Base-by-base conservation (phyloP, 1,140 invertebrate genomes). In the Carcinoscorpius rotundicauda region DNA sequence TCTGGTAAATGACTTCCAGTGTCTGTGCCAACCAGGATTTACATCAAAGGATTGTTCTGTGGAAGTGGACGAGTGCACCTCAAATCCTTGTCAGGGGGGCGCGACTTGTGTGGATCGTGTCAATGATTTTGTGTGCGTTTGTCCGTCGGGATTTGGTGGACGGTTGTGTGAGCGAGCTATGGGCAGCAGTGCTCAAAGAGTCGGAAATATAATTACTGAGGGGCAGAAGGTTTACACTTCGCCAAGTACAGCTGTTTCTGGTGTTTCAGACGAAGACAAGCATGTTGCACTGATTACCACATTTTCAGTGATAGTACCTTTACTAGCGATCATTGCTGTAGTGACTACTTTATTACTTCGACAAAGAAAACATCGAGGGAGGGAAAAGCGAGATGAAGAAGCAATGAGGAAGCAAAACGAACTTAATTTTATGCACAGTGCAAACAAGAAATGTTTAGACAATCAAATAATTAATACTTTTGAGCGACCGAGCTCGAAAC, bases 321-420 rank as follows among this genome's bases (percentile, higher is more conserved):
- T 64, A 29, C 29, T 29, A 29, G 29, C 29, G 29, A 76, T 87
- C 10, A 80, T 88, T 53, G 87, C 86, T 0, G 86, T 86, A 3
- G 82, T 85, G 9, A 86, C 85, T 3, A 85, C 93, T 49, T 82
- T 89, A 71, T 89, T 87, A 75, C 82, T 91, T 77, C 82, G 88
- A 55, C 86, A 88, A 74, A 81, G 86, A 9, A 86, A 88, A 63
- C 83, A 84, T 51, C 83, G 85, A 58, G 88, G 90, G 4, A 89
- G 93, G 74, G 88, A 90, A 57, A 87, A 93, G 73, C 89, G 89
- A n/a, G 91, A 94, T 74, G 88, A 89, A 57, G 88, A 93, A 73
- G 90, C 90, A 9, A 79, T 89, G 6, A 82, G 88, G 52, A 29
- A 29, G 29, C 91, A 95, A 75, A 95, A 95, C 77, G 91, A 92